These are phyloP conservation scores for Tretioscincus oriximinensis DNA, from an alignment of 2,113 vertebrate genomes.

Conservation along the genomic window DNA sequence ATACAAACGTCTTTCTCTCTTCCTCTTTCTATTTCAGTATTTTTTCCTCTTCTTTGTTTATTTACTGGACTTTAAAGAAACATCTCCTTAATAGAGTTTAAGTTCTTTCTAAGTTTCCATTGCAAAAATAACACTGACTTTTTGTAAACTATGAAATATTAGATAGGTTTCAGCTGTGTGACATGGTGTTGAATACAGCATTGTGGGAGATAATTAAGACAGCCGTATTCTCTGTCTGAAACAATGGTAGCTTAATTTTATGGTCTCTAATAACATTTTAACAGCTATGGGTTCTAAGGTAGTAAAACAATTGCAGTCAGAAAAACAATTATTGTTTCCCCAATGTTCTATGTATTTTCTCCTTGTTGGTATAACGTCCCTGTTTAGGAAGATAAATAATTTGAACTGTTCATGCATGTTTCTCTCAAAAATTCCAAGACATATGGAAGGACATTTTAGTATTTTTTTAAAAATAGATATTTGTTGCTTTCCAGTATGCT, in stretches of 20 bases:
- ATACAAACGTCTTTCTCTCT: too few species aligned
- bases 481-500: too few species aligned
- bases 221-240: constrained; percentile 51
- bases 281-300: constrained; percentile 53
- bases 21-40: too few species aligned
- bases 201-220: constrained; percentile 37
- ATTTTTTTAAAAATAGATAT: too few species aligned
- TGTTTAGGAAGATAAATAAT: too few species aligned
- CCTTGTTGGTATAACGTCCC: neutral
- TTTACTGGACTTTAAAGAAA: neutral
- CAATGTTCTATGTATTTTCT: neutral
- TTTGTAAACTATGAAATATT: constrained; percentile 50
- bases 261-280: constrained; percentile 62
- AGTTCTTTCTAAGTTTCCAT: too few species aligned
- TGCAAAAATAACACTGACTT: constrained; percentile 41
- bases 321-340: neutral
- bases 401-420: too few species aligned
- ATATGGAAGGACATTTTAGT: too few species aligned
- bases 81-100: neutral
- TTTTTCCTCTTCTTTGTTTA: neutral
- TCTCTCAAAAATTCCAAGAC: too few species aligned
- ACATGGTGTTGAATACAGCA: constrained; percentile 44
- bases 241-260: constrained; percentile 60
- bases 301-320: constrained; percentile 50
- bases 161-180: constrained; percentile 30